Evolutionary conservation across 2,797 vertebrate genomes (phyloP).

Genomic region (Tokudaia muenninki): DNA sequence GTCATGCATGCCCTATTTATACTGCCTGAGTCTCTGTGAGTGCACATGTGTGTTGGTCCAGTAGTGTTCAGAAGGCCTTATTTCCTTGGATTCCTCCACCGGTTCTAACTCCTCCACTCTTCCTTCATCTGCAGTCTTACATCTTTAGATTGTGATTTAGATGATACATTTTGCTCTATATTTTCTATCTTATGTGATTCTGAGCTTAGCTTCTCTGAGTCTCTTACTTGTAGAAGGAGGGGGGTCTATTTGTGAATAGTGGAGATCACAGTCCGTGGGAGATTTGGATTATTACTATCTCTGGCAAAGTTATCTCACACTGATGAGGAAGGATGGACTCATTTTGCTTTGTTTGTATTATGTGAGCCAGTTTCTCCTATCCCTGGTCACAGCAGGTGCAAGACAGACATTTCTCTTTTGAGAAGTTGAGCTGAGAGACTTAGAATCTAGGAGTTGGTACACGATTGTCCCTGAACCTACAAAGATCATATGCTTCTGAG

Average conservation of each 20-base stretch:
- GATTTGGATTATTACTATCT: constrained; percentile 35
- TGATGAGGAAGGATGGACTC: background rate
- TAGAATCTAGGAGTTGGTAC: background rate
- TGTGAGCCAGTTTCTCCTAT: background rate
- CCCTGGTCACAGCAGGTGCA: background rate
- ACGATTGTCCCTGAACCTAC: background rate
- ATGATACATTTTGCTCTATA: background rate
- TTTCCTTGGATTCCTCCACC: background rate
- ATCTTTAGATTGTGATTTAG: background rate
- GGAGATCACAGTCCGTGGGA: background rate
- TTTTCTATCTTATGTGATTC: background rate
- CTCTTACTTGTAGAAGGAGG: background rate
- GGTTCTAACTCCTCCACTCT: no score
- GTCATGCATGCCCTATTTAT: no score
- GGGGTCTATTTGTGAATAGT: background rate
- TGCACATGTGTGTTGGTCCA: no score
- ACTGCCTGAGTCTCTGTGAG: no score
- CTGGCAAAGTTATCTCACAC: background rate
- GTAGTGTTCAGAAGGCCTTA: no score
- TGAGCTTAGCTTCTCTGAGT: background rate
- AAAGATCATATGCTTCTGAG: background rate
- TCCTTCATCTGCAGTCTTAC: background rate
- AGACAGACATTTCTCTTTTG: background rate
- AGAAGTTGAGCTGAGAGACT: constrained; percentile 1
- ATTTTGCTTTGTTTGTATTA: background rate